Base-by-base conservation (phyloP, 2,797 vertebrate species). In the Discoglossus pictus region DNA sequence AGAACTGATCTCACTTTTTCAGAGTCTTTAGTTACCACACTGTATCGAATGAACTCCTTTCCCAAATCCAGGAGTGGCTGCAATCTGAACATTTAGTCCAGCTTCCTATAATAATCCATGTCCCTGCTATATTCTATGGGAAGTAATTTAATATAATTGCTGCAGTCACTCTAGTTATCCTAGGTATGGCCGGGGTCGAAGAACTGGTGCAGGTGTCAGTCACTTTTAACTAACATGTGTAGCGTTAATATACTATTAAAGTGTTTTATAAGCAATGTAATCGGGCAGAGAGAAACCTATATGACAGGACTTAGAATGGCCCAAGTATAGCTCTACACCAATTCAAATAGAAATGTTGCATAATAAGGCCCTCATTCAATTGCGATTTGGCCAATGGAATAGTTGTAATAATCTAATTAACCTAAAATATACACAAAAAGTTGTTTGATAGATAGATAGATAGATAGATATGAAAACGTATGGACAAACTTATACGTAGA, bases 1-100 rank as follows among this genome's bases (percentile, higher is more conserved):
- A 66, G 36, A 40, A 50, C 31, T 65, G 25, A 65, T 24, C 24
- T 60, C 27, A 44, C 52, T 39, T 69, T 39, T 55, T 48, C 44
- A 39, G 3, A 27, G 15, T 21, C 18, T 62, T 25, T 17, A 39
- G 9, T 34, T 54, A 61, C 34, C 40, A 54, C 35, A 47, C 10
- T 7, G 38, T 60, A 58, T 70, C 46, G 15, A 31, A 51, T 70
- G 25, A 63, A 56, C 24, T 25, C 10, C 12, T 1, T 48, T 34
- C 40, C 11, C 24, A 25, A 35, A 36, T 16, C 43, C 43, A 39
- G n/a, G 4, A 31, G 27, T 31, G 27, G 27, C 16, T 39, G 34
- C 31, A 38, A 25, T 65, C 34, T 56, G 39, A 24, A 55, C 60
- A 64, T 70, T 34, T 24, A 12, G 43, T 63, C 16, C 60, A 18